Evolutionary conservation across 2,888 invertebrate species (phyloP).

Genomic region (Acronicta leporina): DNA sequence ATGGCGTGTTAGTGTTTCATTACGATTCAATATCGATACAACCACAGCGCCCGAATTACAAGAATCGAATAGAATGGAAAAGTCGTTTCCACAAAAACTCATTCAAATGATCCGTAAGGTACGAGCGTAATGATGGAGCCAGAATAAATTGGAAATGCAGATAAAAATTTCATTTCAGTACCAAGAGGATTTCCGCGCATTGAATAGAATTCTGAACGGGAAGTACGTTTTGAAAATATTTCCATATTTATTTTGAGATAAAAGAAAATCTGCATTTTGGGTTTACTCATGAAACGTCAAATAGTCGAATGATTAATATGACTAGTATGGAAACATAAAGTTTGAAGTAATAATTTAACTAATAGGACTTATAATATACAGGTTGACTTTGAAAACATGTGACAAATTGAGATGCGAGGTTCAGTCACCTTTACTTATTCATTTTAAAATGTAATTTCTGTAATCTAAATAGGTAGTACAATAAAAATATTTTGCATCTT

Average conservation of each 20-base stretch:
- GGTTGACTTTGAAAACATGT: no score
- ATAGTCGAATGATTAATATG: not conserved
- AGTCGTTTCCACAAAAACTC: conserved; percentile 13
- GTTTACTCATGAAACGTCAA: not conserved
- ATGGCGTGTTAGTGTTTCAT: conserved; percentile 18
- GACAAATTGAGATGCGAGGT: no score
- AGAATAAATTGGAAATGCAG: conserved; percentile 43
- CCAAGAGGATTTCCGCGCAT: conserved; percentile 20
- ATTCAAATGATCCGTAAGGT: conserved; percentile 14
- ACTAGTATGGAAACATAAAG: no score
- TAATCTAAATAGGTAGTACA: no score
- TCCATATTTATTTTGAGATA: conserved; percentile 30
- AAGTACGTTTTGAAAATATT: conserved; percentile 22
- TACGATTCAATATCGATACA: conserved; percentile 18
- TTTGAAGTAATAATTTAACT: no score
- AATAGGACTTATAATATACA: no score
- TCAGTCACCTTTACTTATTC: no score
- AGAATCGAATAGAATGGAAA: conserved; percentile 7
- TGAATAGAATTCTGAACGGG: conserved; percentile 28
- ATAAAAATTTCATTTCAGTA: conserved; percentile 38
- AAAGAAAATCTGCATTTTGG: conserved; percentile 13
- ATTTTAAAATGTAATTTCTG: no score
- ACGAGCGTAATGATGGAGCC: conserved; percentile 24
- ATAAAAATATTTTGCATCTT: no score
- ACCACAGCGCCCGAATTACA: conserved; percentile 6